These are phyloP conservation scores for Ladona fulva DNA, from an alignment of 1,140 invertebrate genomes.

Conservation along the genomic window DNA sequence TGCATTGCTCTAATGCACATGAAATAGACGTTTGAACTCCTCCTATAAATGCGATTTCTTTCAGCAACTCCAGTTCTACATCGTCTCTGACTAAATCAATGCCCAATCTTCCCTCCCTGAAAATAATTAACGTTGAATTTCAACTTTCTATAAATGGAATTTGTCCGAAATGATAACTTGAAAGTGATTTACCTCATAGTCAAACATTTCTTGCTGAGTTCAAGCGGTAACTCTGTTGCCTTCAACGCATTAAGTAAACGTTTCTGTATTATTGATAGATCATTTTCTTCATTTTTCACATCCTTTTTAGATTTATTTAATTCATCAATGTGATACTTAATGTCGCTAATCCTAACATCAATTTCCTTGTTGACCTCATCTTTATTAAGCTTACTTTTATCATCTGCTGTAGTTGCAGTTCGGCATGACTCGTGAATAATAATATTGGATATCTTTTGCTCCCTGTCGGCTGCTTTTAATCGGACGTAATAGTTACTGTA, in stretches of 20 bases:
- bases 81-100: constrained; percentile 71
- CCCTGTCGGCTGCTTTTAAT: background rate
- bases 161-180: background rate
- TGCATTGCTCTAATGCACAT: constrained; percentile 58
- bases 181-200: constrained; percentile 41
- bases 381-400: background rate
- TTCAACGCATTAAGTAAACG: constrained; percentile 56
- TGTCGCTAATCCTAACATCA: constrained; percentile 68
- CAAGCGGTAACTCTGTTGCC: constrained; percentile 51
- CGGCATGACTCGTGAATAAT: background rate
- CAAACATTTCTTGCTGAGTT: constrained; percentile 59
- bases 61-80: constrained; percentile 54
- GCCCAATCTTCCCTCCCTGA: constrained; percentile 59
- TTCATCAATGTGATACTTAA: constrained; percentile 70
- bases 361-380: constrained; percentile 51
- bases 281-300: constrained; percentile 61
- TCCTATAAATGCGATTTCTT: constrained; percentile 55
- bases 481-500: background rate
- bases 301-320: constrained; percentile 65
- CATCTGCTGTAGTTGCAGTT: background rate
- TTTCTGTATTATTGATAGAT: constrained; percentile 54
- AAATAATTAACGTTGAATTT: constrained; percentile 17
- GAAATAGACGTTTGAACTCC: constrained; percentile 53
- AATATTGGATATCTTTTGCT: background rate
- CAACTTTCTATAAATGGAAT: background rate